These are phyloP conservation scores for Schizotus pectinicornis DNA, from an alignment of 2,888 invertebrate genomes.

Conservation along the genomic window DNA sequence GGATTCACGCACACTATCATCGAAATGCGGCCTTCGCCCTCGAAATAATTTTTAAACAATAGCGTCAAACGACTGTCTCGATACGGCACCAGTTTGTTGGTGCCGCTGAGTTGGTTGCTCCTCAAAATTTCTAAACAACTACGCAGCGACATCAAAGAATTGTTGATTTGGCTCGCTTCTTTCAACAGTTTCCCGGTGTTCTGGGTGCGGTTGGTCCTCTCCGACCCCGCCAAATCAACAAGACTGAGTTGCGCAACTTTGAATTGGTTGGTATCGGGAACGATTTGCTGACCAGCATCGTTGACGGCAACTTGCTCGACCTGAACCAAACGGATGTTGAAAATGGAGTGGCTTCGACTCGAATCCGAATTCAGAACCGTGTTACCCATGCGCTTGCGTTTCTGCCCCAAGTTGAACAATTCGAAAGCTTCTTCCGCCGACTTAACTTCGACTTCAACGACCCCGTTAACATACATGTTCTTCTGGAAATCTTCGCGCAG, in stretches of 20 bases:
- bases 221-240: constrained; percentile 98
- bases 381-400: constrained; percentile 89
- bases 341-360: constrained; percentile 95
- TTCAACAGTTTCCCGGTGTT: constrained; percentile 70
- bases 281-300: constrained; percentile 71
- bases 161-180: constrained; percentile 89
- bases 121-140: constrained; percentile 89
- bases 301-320: constrained; percentile 52
- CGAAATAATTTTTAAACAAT: constrained; percentile 96
- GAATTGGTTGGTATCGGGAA: constrained; percentile 77
- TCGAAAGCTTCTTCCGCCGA: constrained; percentile 94
- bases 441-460: constrained; percentile 92
- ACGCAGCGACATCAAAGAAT: constrained; percentile 92
- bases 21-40: constrained; percentile 92
- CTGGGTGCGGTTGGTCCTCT: constrained; percentile 89
- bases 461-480: constrained; percentile 94
- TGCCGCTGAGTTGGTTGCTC: constrained; percentile 80
- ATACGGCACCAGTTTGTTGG: constrained; percentile 88
- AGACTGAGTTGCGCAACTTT: constrained; percentile 90
- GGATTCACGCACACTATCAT: constrained; percentile 99
- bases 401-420: constrained; percentile 85
- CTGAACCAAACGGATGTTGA: constrained; percentile 91
- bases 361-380: constrained; percentile 94
- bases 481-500: constrained; percentile 84
- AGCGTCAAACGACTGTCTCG: constrained; percentile 93